Evolutionary conservation across 2,888 invertebrate genomes (phyloP).

Genomic region (Leptinotarsa peninsularis): DNA sequence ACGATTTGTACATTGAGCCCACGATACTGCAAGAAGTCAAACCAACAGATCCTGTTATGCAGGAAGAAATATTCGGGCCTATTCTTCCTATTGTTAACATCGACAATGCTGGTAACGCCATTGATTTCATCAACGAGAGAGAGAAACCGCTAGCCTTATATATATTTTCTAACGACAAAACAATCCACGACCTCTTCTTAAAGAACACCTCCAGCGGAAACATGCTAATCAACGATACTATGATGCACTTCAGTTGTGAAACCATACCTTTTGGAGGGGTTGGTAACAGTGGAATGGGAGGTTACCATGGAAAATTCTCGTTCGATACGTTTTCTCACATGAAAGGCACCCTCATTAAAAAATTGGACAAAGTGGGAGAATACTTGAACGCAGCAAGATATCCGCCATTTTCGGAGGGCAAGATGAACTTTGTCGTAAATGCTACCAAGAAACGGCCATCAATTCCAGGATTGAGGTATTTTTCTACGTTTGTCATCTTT

Average conservation of each 20-base stretch:
- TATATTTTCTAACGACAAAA: constrained; percentile 78
- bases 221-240: constrained; percentile 85
- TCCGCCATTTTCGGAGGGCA: constrained; percentile 84
- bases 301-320: constrained; percentile 90
- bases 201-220: constrained; percentile 84
- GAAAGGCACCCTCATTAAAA: constrained; percentile 82
- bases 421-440: constrained; percentile 67
- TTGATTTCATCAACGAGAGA: constrained; percentile 87
- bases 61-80: constrained; percentile 97
- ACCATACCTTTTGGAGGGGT: constrained; percentile 97
- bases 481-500: constrained; percentile 18
- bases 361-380: constrained; percentile 77
- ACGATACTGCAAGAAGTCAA: constrained; percentile 84
- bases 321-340: constrained; percentile 96
- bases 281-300: constrained; percentile 92
- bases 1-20: constrained; percentile 87
- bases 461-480: constrained; percentile 21
- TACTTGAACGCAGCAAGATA: constrained; percentile 77
- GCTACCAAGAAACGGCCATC: constrained; percentile 18
- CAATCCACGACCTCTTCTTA: constrained; percentile 72
- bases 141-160: constrained; percentile 92
- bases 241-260: constrained; percentile 88
- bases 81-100: constrained; percentile 90
- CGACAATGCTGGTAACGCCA: constrained; percentile 87
- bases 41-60: constrained; percentile 81